Base-by-base conservation (phyloP, 2,888 invertebrate species). In the Leptura quadrifasciata region DNA sequence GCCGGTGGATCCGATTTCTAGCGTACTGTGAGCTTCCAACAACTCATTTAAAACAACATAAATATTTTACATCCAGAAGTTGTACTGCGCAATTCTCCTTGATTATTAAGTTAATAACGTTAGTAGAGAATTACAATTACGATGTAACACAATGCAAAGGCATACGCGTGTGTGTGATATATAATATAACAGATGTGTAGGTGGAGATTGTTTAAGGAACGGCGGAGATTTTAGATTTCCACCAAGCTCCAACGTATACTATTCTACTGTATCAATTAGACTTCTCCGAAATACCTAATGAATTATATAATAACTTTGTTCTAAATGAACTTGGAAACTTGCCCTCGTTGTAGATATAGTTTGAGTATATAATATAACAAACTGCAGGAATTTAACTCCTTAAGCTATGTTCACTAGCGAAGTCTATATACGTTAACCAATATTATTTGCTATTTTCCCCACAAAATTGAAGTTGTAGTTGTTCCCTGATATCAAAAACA, bases 221-320 rank as follows among this genome's bases (percentile, higher is more conserved):
- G 54, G 39, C 9, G 54, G 60, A 18, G 72, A 64, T 64, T 65
- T 72, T 31, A 31, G 20, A 57, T 21, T 70, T 60, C 60, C 60
- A 10, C n/a, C 39, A 35, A 70, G 15, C 60, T 21, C 27, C 27
- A 24, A n/a, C 31, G 10, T 31, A 10, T 18, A 12, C 18, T 67
- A 73, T 73, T 73, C 67, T 73, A 20, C 39, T 12, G 21, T 73
- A 67, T 67, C 65, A 73, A 73, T 65, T 73, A 67, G 57, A 17
- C 10, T n/a, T 31, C 55, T n/a, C 3, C 21, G 17, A 47, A 71
- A 31, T 12, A 61, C 47, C 69, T 69, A 69, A 70, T 70, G 60
- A 70, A 70, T 70, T 70, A 70, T 60, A 70, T 60, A 70, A 70
- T 60, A 60, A 60, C 47, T 60, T 35, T 21, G 60, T 39, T 39